phyloP scores from a whole-genome alignment of 2,113 vertebrate genomes.

The Odocoileus hemionus region DNA sequence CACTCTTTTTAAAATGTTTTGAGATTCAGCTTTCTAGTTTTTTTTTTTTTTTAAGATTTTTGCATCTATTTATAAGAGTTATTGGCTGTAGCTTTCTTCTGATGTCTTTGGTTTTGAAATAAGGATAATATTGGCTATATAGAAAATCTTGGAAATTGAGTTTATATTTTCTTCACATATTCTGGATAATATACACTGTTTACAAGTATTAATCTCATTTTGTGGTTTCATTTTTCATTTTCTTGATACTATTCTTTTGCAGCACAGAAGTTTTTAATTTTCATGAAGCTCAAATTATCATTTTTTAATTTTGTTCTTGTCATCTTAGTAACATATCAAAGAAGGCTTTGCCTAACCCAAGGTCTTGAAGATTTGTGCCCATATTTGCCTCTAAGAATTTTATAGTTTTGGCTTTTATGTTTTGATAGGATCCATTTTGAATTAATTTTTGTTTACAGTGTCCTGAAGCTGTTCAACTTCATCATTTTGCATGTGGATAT shows the following conservation, averaged over 20 bases:
- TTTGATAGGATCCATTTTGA: neutral
- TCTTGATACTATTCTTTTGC: neutral
- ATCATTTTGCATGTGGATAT: neutral
- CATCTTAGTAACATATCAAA: neutral
- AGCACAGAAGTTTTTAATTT: neutral
- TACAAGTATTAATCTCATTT: neutral
- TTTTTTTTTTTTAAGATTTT: neutral
- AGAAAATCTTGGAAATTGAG: neutral
- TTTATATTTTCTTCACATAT: neutral
- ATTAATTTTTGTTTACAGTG: neutral
- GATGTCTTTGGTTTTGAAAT: neutral
- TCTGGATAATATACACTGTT: neutral
- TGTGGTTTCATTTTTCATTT: neutral
- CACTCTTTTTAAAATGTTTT: neutral
- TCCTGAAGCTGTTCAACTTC: neutral
- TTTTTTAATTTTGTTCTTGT: neutral
- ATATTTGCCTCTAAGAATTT: neutral
- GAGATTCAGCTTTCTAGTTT: neutral
- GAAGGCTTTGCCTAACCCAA: neutral
- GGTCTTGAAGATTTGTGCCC: neutral
- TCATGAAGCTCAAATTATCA: neutral
- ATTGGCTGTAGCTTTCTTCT: neutral
- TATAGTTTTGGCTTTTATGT: neutral
- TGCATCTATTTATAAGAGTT: neutral
- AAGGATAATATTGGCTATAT: neutral